Base-by-base conservation (phyloP, 2,888 invertebrate genomes). In the Eupelmus urozonus region DNA sequence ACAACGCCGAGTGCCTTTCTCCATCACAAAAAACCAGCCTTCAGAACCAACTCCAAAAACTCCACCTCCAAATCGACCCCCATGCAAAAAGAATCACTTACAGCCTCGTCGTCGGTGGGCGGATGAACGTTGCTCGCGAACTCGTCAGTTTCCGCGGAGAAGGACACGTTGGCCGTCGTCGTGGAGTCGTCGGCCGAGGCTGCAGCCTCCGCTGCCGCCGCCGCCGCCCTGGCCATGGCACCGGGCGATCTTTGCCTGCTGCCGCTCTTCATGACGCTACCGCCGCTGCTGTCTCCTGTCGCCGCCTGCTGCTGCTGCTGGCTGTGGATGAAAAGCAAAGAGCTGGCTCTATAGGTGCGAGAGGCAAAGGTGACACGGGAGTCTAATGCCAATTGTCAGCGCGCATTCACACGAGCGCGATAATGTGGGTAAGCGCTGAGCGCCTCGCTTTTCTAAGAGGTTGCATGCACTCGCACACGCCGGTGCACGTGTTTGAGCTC, bases 161-260 rank as follows among this genome's bases (percentile, higher is more conserved):
- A 84, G 80, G 85, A 83, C 81, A 84, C 86, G 69, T 84, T 82
- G 82, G 81, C 87, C 60, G 87, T n/a, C n/a, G n/a, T n/a, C n/a
- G n/a, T n/a, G n/a, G n/a, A 82, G 65, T 89, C 89, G 71, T 88
- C 89, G n/a, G n/a, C n/a, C 84, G 86, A 85, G 63, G 82, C 84
- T 13, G 66, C 76, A 7, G 83, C 84, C 20, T 34, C 34, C 5
- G 20, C 20, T 16, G 23, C 16, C 2, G 2, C 45, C n/a, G 69
- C 76, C 11, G 83, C 83, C 20, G 83, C 83, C 25, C 89, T 86
- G 59, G 84, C 85, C 81, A 86, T 82, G 73, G 87, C 87, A 79
- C 88, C 88, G 80, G 89, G 89, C 79, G 89, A 89, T 84, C 87
- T 87, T 81, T 89, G 89, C 81, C 89, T 84, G 73, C 76, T 18